Evolutionary conservation across 1,140 invertebrate genomes (phyloP).

Genomic region (Rhyzopertha dominica): DNA sequence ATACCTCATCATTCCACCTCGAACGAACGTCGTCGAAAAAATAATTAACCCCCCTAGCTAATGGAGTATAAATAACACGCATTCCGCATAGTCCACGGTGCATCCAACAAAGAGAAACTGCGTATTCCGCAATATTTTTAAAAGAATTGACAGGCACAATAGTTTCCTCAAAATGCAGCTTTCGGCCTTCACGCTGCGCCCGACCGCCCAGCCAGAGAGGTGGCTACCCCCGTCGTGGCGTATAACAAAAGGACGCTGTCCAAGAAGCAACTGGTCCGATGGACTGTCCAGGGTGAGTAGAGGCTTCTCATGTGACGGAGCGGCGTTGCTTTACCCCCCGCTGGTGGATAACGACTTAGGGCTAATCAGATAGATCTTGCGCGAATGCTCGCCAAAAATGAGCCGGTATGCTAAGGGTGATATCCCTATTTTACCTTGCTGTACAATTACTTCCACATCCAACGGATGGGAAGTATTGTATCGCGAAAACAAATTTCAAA

Average conservation of each 20-base stretch:
- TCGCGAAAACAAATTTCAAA: too few species aligned
- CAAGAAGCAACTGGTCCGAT: conserved; percentile 15
- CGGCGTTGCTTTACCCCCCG: conserved; percentile 29
- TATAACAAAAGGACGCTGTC: conserved; percentile 19
- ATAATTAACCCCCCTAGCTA: too few species aligned
- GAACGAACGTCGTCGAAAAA: too few species aligned
- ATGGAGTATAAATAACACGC: too few species aligned
- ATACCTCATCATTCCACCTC: too few species aligned
- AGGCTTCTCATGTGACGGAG: conserved; percentile 33
- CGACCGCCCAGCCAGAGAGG: conserved; percentile 8
- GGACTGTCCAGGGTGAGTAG: conserved; percentile 33
- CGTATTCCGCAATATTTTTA: conserved; percentile 36
- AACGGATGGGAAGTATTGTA: too few species aligned
- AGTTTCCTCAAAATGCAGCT: conserved; percentile 35
- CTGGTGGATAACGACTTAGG: conserved; percentile 32
- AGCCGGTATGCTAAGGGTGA: too few species aligned
- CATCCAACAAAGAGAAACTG: conserved; percentile 28
- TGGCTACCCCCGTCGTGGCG: neutral
- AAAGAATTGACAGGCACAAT: conserved; percentile 34
- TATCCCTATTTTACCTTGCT: too few species aligned
- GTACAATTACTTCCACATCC: too few species aligned
- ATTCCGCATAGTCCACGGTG: too few species aligned
- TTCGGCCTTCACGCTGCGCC: conserved; percentile 26
- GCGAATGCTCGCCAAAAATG: conserved; percentile 1
- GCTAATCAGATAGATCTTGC: conserved; percentile 32